Evolutionary conservation across 2,113 vertebrate species (phyloP), one percentile per base, ranked within the genome.

Genomic region (Calidris pygmaea): DNA sequence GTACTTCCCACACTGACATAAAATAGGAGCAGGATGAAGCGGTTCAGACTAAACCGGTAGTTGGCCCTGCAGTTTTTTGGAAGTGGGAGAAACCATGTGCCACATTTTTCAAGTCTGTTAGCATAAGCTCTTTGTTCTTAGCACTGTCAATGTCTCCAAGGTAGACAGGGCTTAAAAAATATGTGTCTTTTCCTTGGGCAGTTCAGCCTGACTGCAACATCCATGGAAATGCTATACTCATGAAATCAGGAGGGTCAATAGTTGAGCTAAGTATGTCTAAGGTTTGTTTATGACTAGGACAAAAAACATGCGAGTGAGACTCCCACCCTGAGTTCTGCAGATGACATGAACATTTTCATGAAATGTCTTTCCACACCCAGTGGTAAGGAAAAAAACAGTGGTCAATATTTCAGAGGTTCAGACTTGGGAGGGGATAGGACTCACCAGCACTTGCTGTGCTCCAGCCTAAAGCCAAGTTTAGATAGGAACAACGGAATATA

Each of bases 331-430:
- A 93, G 83, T 56, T 81, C 83, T 93, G 95, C 41, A 79, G 83
- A 73, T 93, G 92, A 60, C 92, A 90, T 34, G 62, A 56, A 86
- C 2, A 27, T 67, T 91, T 90, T 81, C 56, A 43, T 68, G 75
- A n/a, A 81, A 89, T 68, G 76, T 92, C 75, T 86, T 37, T 92
- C 88, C 92, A 86, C 95, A 79, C 80, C 95, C 94, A 79, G 80
- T 60, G 83, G 76, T 68, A 53, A 93, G 76, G 63, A 77, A 84
- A 59, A 70, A 86, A 84, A 3, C 3, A 43, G 41, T 39, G 20
- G 48, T 62, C 56, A 23, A 14, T 72, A 39, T 82, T 93, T 53
- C 65, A 89, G 59, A 95, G 52, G 52, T 47, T 94, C 35, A 71
- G 39, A 17, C 32, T 63, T 39, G 90, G 87, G 59, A 94, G 78